Conservation (phyloP, 2,113 vertebrate genomes). For the Ochotona curzoniae region DNA sequence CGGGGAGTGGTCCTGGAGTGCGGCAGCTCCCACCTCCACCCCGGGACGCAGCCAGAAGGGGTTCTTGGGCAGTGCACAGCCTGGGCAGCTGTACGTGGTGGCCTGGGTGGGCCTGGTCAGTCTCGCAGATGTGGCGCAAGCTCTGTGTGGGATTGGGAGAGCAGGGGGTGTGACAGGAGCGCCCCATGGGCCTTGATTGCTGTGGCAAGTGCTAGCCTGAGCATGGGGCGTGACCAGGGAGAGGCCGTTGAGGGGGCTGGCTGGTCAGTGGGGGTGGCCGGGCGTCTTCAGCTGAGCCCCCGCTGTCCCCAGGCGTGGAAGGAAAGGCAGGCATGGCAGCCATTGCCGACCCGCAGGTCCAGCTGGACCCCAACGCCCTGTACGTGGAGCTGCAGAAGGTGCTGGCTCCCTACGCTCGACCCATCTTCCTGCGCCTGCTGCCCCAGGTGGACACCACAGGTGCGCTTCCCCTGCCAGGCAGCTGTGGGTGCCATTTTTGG, state of each 20-base stretch:
- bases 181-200: neutral
- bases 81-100: too few relatives aligned
- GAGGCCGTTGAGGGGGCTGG: too few relatives aligned
- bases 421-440: constrained; percentile 92
- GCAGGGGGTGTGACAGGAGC: neutral
- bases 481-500: too few relatives aligned
- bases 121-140: too few relatives aligned
- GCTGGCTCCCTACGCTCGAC: constrained; percentile 91
- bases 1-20: neutral
- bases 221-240: neutral
- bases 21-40: neutral
- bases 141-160: too few relatives aligned
- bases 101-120: neutral
- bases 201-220: neutral
- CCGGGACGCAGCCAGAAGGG: neutral
- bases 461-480: constrained; percentile 28
- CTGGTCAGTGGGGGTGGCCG: too few relatives aligned
- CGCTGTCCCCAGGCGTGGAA: constrained; percentile 88
- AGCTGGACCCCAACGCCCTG: constrained; percentile 87
- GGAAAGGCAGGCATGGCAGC: constrained; percentile 95
- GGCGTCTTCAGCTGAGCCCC: neutral
- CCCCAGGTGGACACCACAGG: constrained; percentile 94
- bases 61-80: neutral
- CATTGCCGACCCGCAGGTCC: constrained; percentile 84
- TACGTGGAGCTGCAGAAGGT: constrained; percentile 87